Evolutionary conservation across 2,888 invertebrate genomes (phyloP).

Genomic region (Scaptomyza tumidula): DNA sequence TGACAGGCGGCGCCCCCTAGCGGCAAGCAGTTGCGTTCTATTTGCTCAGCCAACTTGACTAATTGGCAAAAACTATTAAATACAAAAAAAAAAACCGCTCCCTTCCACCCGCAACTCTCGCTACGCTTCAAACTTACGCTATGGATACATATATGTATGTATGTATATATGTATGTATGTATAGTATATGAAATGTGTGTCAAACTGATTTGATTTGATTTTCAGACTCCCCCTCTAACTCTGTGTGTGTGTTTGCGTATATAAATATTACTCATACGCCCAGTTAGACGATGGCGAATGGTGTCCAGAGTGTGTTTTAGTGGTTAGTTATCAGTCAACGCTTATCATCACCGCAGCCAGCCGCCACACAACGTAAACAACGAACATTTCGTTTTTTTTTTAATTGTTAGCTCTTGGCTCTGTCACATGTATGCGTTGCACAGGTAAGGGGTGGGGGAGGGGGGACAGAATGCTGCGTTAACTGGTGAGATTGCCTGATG

Average conservation of each 20-base stretch:
- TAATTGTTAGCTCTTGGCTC: conserved; percentile 42
- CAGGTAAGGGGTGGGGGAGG: not conserved
- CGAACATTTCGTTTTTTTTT: conserved; percentile 8
- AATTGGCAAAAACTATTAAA: conserved; percentile 15
- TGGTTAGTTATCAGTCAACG: conserved; percentile 41
- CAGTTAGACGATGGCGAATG: conserved; percentile 22
- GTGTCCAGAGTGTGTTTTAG: conserved; percentile 15
- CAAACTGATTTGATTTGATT: conserved; percentile 64
- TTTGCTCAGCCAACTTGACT: conserved; percentile 17
- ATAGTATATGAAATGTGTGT: conserved; percentile 56
- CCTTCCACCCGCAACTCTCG: not conserved
- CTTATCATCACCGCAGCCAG: conserved; percentile 45
- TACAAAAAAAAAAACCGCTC: not conserved
- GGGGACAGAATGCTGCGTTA: not conserved
- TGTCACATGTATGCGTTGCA: not conserved
- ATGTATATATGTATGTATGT: too few species aligned
- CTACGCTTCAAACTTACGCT: not conserved
- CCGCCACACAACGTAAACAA: conserved; percentile 37
- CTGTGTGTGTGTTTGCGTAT: conserved; percentile 17
- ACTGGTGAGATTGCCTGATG: conserved; percentile 31
- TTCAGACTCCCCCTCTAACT: conserved; percentile 11
- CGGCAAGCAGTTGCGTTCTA: not conserved
- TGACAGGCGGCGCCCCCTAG: conserved; percentile 5
- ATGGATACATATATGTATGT: conserved; percentile 23
- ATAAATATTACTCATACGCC: conserved; percentile 59